Percentiles rank a stretch among this genome's conserved stretches.
These are phyloP conservation scores for Phenganax marumi DNA, from an alignment of 92 coral and sea anemone species.

Conservation along the genomic window DNA sequence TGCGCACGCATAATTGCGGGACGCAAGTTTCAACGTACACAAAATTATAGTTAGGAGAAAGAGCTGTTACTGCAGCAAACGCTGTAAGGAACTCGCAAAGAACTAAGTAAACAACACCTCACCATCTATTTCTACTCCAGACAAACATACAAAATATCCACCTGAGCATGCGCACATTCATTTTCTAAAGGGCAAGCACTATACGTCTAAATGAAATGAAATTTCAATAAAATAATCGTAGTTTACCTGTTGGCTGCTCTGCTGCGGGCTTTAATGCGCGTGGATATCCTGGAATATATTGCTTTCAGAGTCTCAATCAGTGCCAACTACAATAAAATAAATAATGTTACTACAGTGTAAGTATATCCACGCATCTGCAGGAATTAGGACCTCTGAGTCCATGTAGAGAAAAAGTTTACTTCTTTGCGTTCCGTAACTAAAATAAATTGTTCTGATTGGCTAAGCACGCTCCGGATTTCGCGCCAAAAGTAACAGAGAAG, in stretches of 20 bases:
- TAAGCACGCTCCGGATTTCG: no score
- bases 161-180: conserved; percentile 34
- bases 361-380: not conserved
- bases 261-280: conserved; percentile 72
- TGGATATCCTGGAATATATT: conserved; percentile 65
- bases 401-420: not conserved
- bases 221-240: not conserved
- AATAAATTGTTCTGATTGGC: not conserved
- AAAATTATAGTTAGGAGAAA: not conserved
- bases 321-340: conserved; percentile 47
- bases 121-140: not conserved
- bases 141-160: not conserved
- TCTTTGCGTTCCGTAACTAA: not conserved
- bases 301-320: conserved; percentile 75
- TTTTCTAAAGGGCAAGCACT: conserved; percentile 1
- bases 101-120: not conserved
- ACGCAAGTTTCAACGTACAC: not conserved
- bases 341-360: no score
- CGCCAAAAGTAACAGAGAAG: no score
- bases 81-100: not conserved
- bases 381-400: not conserved
- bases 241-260: conserved; percentile 88
- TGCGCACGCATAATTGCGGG: conserved; percentile 1
- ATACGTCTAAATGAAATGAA: not conserved
- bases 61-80: not conserved